Evolutionary conservation across 2,797 vertebrate species (phyloP).

Genomic region (Limnodromus scolopaceus): DNA sequence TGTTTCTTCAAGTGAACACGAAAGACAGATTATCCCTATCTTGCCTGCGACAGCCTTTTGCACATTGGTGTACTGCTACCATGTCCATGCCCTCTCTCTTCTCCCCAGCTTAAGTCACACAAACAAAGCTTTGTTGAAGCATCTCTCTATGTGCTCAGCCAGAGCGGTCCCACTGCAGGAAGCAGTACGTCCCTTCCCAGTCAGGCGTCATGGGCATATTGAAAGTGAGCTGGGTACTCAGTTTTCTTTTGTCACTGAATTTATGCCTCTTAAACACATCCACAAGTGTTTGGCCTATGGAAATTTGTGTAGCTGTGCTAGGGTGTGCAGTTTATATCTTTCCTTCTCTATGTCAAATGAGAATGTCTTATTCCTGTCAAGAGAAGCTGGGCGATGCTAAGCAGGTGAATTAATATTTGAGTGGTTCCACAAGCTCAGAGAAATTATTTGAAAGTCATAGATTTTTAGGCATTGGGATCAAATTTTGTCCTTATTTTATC

Average conservation of each 20-base stretch:
- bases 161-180: rapidly evolving
- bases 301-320: not conserved
- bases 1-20: not conserved
- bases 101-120: not conserved
- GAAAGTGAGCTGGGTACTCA: not conserved
- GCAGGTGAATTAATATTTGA: not conserved
- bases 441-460: not conserved
- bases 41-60: not conserved
- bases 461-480: not conserved
- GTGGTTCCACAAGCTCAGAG: not conserved
- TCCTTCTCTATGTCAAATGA: not conserved
- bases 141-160: not conserved
- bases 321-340: not conserved
- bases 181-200: no score
- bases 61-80: rapidly evolving
- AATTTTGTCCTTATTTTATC: not conserved
- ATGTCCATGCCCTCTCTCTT: not conserved
- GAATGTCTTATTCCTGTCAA: not conserved
- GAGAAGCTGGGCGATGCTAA: not conserved
- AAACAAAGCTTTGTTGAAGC: not conserved
- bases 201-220: not conserved
- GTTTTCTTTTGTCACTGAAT: not conserved
- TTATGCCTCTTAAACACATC: not conserved
- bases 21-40: not conserved
- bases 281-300: not conserved